A percentile compares a stretch with the other conserved stretches of the same genome.
phyloP scores from a whole-genome alignment of 2,888 invertebrate species.

The Thera britannica region DNA sequence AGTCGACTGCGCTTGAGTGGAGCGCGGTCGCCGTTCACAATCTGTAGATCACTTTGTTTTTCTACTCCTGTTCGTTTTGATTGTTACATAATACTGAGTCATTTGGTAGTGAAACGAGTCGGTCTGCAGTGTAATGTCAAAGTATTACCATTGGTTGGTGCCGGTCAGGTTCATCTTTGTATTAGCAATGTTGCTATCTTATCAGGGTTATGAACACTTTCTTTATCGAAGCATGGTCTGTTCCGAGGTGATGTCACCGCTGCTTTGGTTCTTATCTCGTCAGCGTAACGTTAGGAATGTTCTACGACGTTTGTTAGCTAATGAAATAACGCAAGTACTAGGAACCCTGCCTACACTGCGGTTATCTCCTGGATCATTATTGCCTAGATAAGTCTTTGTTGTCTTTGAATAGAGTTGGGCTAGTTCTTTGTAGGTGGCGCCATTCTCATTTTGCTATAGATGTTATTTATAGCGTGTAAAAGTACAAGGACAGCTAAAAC shows the following conservation, averaged over 20 bases:
- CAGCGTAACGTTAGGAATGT: constrained; percentile 76
- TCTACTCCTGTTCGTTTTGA: constrained; percentile 50
- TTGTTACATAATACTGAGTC: constrained; percentile 41
- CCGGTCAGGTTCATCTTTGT: constrained; percentile 35
- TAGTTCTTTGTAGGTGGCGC: constrained; percentile 3
- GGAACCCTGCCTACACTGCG: constrained; percentile 39
- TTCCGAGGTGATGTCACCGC: constrained; percentile 75
- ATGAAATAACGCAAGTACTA: constrained; percentile 51
- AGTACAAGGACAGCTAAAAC: too few relatives aligned
- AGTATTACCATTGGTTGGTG: constrained; percentile 22
- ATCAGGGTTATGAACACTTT: constrained; percentile 74
- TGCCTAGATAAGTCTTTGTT: constrained; percentile 26
- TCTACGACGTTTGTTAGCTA: constrained; percentile 57
- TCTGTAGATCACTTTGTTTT: constrained; percentile 62
- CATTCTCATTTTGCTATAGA: neutral
- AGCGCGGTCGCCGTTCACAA: constrained; percentile 64
- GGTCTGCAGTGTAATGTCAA: constrained; percentile 26
- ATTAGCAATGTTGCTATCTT: constrained; percentile 66
- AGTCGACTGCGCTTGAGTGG: constrained; percentile 74
- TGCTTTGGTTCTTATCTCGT: constrained; percentile 75
- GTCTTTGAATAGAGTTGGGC: constrained; percentile 23
- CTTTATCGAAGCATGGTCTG: constrained; percentile 73
- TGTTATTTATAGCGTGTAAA: neutral
- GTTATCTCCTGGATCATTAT: constrained; percentile 35
- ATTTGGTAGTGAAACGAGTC: constrained; percentile 50